Conservation (phyloP, 1,140 invertebrate genomes). For the Heliconius congener region DNA sequence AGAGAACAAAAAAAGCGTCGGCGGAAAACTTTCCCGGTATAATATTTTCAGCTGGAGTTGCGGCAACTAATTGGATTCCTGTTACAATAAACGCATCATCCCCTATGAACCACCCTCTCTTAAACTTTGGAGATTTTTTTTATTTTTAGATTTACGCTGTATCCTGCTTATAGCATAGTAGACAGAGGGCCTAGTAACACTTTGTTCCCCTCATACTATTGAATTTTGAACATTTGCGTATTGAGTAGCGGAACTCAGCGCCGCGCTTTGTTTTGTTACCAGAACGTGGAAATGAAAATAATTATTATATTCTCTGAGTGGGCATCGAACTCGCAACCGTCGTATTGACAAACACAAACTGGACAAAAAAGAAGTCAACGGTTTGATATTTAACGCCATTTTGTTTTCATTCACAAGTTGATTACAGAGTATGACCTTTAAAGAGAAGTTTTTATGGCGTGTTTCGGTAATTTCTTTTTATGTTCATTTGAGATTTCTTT, state of each 20-base stretch:
- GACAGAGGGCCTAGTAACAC: no score
- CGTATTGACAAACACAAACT: no score
- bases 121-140: conserved; percentile 42
- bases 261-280: no score
- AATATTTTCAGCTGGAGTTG: conserved; percentile 57
- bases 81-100: conserved; percentile 63
- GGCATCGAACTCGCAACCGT: no score
- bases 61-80: conserved; percentile 64
- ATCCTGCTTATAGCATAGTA: no score
- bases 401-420: conserved; percentile 15
- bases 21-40: conserved; percentile 51
- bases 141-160: no score
- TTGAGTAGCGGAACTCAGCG: no score
- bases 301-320: no score
- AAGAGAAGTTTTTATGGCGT: conserved; percentile 12
- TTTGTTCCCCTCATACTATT: no score
- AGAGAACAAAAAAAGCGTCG: conserved; percentile 43
- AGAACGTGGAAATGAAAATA: no score
- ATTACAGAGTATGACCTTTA: conserved; percentile 8
- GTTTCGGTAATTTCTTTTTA: background rate
- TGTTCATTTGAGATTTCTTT: background rate
- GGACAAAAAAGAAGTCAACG: conserved; percentile 36
- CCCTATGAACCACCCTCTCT: conserved; percentile 49
- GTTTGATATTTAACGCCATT: conserved; percentile 23
- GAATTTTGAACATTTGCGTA: no score